phyloP scores from a whole-genome alignment of 2,113 vertebrate species.

The Onychorhynchus coronatus region DNA sequence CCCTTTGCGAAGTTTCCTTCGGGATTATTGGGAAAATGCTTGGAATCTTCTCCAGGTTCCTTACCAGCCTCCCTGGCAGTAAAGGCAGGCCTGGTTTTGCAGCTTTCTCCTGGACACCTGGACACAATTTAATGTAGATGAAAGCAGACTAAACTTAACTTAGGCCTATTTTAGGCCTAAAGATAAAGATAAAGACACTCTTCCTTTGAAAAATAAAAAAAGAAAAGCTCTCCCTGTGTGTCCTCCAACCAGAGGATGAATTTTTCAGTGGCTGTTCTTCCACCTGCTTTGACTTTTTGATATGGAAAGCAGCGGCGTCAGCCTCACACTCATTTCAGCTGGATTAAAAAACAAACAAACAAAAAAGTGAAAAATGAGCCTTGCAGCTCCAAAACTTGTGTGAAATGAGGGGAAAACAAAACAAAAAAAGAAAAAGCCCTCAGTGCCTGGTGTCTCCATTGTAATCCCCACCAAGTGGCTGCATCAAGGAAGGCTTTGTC shows the following conservation, averaged over 20 bases:
- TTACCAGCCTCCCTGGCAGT: neutral
- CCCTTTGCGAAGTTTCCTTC: neutral
- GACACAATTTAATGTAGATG: neutral
- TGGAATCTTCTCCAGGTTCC: neutral
- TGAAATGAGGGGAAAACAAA: neutral
- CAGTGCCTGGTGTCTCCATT: neutral
- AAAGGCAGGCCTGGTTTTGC: neutral
- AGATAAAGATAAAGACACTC: too few relatives aligned
- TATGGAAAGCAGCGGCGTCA: neutral
- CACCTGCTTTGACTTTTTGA: neutral
- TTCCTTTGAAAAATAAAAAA: neutral
- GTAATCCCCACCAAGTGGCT: neutral
- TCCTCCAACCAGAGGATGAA: neutral
- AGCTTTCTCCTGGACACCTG: neutral
- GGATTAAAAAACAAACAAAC: neutral
- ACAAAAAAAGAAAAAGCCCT: too few relatives aligned
- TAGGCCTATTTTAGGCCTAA: neutral
- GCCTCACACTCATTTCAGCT: neutral
- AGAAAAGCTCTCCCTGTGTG: neutral
- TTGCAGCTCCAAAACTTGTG: neutral
- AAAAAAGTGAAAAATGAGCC: neutral
- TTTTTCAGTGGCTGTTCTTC: neutral
- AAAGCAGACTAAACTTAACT: neutral
- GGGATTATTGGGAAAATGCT: neutral
- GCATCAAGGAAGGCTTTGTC: neutral